These are phyloP conservation scores for Macrotis lagotis DNA, from an alignment of 2,113 vertebrate species.

Conservation along the genomic window DNA sequence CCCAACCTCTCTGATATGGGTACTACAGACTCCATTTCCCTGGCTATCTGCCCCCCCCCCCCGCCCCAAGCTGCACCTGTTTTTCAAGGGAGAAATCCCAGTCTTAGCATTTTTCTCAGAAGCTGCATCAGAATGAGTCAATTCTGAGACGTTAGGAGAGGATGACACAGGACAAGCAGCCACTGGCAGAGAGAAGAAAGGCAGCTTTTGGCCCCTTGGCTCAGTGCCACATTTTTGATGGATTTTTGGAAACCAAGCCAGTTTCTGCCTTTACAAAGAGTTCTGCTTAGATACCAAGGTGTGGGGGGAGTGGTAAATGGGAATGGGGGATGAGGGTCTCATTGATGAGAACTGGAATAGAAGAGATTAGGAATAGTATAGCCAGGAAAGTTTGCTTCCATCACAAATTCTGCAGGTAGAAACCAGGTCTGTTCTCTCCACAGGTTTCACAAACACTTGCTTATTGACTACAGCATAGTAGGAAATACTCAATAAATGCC, in stretches of 20 bases:
- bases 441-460: neutral
- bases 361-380: neutral
- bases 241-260: neutral
- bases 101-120: neutral
- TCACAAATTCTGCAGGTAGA: neutral
- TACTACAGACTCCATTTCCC: neutral
- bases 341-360: neutral
- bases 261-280: neutral
- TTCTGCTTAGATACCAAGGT: neutral
- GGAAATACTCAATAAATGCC: neutral
- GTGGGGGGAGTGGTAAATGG: neutral
- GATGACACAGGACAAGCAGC: neutral
- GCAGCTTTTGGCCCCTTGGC: neutral
- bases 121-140: conserved; percentile 2
- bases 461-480: neutral
- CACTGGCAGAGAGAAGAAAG: neutral
- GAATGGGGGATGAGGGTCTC: neutral
- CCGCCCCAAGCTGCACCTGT: neutral
- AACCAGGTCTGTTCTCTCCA: neutral
- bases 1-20: neutral
- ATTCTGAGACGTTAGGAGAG: neutral
- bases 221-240: neutral
- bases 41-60: neutral
- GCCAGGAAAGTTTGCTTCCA: neutral
- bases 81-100: conserved; percentile 2